A percentile compares a stretch with the other conserved stretches of the same genome.
phyloP scores from a whole-genome alignment of 2,113 vertebrate genomes.

The Anhinga rufa region DNA sequence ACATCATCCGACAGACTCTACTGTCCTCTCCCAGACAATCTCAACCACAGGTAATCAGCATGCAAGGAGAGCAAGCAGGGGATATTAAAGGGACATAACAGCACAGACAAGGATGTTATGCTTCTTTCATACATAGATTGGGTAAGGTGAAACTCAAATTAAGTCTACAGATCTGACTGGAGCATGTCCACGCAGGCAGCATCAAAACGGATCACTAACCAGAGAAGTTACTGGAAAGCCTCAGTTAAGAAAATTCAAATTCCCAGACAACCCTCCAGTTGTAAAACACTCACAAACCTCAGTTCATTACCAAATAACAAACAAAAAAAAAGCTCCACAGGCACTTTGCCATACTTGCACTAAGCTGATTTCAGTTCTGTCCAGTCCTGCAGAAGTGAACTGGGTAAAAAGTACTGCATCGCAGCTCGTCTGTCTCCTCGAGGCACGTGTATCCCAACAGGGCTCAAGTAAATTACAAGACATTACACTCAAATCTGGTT shows the following conservation, averaged over 20 bases:
- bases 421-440: not conserved
- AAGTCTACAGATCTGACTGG: not conserved
- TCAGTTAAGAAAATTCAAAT: not conserved
- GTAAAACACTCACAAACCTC: not conserved
- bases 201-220: not conserved
- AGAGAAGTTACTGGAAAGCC: not conserved
- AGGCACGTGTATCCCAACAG: not conserved
- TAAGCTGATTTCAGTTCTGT: not conserved
- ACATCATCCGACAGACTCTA: not conserved
- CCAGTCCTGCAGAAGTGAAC: not conserved
- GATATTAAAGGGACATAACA: not conserved
- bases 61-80: not conserved
- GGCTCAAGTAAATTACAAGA: not conserved
- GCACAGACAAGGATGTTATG: not conserved
- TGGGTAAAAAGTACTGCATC: not conserved
- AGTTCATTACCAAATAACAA: not conserved
- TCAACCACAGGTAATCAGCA: not conserved
- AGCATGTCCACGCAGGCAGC: not conserved
- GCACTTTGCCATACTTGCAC: not conserved
- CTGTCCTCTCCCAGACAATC: not conserved
- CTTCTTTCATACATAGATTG: not conserved
- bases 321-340: not conserved
- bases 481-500: not conserved
- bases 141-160: not conserved
- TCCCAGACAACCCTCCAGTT: not conserved